phyloP scores from a whole-genome alignment of 2,797 vertebrate genomes.

The Momotus momota region DNA sequence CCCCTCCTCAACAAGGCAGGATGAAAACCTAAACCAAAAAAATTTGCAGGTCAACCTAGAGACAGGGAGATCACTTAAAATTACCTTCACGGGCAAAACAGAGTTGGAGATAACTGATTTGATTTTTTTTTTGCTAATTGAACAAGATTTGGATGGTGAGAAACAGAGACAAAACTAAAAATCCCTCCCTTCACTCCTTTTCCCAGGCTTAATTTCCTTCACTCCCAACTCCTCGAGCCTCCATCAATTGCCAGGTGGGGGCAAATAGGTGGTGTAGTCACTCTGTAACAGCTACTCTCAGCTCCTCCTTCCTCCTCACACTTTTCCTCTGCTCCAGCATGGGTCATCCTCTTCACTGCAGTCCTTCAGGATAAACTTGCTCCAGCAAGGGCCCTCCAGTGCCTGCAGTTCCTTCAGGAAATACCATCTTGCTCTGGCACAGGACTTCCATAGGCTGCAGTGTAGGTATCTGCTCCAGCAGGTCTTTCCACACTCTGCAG shows the following conservation, averaged over 20 bases:
- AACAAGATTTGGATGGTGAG: not conserved
- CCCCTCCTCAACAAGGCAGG: fast-evolving
- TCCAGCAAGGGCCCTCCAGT: fast-evolving
- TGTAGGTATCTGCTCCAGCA: fast-evolving
- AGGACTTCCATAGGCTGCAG: fast-evolving
- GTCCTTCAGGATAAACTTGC: too few species aligned
- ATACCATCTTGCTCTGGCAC: fast-evolving
- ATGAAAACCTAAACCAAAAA: not conserved
- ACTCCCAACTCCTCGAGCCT: fast-evolving
- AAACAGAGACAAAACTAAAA: not conserved
- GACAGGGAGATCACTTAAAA: not conserved
- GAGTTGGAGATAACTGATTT: fast-evolving
- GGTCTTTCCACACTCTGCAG: too few species aligned
- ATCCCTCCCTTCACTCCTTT: fast-evolving
- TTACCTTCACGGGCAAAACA: not conserved
- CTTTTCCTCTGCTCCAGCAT: too few species aligned
- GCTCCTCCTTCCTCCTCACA: fast-evolving
- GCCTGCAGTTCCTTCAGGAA: not conserved
- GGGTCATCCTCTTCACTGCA: fast-evolving
- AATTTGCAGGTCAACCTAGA: not conserved
- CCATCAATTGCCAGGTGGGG: too few species aligned
- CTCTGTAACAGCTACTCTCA: too few species aligned
- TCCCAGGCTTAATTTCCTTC: fast-evolving
- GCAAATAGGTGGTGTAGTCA: fast-evolving
- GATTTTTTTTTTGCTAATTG: not conserved